Percentiles rank a stretch among this genome's conserved stretches.
These are phyloP conservation scores for Drosophila nikananu DNA, from an alignment of 1,140 invertebrate species.

Conservation along the genomic window DNA sequence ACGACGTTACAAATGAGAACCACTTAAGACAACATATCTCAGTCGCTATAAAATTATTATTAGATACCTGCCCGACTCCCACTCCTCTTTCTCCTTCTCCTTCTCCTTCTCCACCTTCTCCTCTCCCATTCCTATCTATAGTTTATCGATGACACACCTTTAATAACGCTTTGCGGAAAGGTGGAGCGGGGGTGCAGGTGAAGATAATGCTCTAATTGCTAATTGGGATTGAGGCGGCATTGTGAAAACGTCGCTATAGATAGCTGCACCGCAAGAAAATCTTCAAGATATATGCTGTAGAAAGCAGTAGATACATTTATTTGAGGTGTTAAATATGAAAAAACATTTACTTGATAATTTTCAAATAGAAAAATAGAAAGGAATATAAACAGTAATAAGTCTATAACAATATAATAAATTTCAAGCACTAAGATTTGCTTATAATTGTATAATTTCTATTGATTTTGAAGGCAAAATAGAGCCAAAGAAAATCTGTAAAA, in stretches of 20 bases:
- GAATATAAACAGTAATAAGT: background rate
- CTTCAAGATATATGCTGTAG: background rate
- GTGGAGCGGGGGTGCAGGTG: conserved; percentile 2
- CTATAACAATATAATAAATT: background rate
- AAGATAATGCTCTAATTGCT: conserved; percentile 77
- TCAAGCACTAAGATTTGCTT: background rate
- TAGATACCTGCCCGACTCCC: background rate
- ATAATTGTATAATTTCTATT: no score
- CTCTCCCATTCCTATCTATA: conserved; percentile 4
- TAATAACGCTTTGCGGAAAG: background rate
- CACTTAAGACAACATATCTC: conserved; percentile 31
- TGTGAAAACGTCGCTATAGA: conserved; percentile 19
- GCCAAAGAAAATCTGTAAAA: background rate
- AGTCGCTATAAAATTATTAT: conserved; percentile 21
- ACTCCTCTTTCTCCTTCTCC: background rate
- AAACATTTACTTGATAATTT: background rate
- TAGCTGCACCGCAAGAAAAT: conserved; percentile 6
- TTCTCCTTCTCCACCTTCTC: background rate
- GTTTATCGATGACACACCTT: conserved; percentile 46
- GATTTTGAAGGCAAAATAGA: no score
- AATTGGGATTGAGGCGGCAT: conserved; percentile 55
- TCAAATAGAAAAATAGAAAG: background rate
- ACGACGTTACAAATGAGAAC: conserved; percentile 1
- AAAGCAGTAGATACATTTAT: background rate
- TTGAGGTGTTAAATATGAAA: background rate